Conservation (phyloP, 2,797 vertebrate genomes). For the Holocentrus rufus region DNA sequence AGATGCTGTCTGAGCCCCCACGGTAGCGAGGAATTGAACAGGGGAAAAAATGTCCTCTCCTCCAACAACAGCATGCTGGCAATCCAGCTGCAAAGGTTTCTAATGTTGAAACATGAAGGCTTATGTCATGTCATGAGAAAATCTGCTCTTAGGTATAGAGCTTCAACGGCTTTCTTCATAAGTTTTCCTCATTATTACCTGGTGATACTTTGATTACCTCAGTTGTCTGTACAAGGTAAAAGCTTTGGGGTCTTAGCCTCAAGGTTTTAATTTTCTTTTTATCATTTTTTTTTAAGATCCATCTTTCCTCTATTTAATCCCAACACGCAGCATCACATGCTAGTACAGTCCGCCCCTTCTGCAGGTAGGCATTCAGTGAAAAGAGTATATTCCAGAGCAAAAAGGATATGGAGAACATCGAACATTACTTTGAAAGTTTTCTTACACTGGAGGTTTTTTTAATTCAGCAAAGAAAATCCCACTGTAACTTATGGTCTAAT, state of each 20-base stretch:
- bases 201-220: constrained; percentile 43
- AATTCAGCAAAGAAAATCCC: constrained; percentile 31
- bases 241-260: constrained; percentile 32
- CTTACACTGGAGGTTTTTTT: constrained; percentile 50
- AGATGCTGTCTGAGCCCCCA: constrained; percentile 50
- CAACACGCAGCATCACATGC: constrained; percentile 9
- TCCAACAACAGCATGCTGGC: constrained; percentile 9
- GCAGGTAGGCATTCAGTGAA: constrained; percentile 23
- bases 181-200: constrained; percentile 31
- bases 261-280: neutral
- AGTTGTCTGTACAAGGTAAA: constrained; percentile 27
- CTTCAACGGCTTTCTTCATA: constrained; percentile 22
- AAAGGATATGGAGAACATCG: constrained; percentile 28
- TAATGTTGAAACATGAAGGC: constrained; percentile 21
- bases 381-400: constrained; percentile 19
- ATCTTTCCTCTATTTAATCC: constrained; percentile 4
- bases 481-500: constrained; percentile 27
- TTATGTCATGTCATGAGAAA: constrained; percentile 27
- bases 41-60: neutral
- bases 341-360: constrained; percentile 24
- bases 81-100: constrained; percentile 39
- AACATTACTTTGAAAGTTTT: constrained; percentile 25
- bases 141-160: constrained; percentile 10
- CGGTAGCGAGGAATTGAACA: constrained; percentile 30
- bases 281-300: neutral